Percentiles rank a stretch among this genome's conserved stretches.
Evolutionary conservation across 2,797 vertebrate genomes (phyloP).

Genomic region (Craterocephalus amniculus): DNA sequence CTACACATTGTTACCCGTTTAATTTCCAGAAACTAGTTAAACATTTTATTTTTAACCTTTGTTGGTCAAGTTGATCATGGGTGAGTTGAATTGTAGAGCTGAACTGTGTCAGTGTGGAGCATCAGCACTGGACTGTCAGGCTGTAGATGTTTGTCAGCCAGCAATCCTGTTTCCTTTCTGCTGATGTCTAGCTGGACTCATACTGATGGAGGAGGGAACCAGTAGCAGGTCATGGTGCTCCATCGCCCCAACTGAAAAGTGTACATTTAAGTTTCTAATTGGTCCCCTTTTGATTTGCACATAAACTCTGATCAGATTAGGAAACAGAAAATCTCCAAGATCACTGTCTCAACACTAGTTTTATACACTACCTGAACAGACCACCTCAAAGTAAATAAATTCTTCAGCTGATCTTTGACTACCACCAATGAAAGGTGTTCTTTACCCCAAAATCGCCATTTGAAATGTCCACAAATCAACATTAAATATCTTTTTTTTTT

Average conservation of each 20-base stretch:
- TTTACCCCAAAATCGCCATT: no score
- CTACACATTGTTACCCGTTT: no score
- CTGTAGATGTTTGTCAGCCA: conserved; percentile 16
- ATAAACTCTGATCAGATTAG: neutral
- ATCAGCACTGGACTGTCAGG: conserved; percentile 28
- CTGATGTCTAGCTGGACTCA: no score
- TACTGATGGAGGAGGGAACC: conserved; percentile 25
- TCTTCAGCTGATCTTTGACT: conserved; percentile 13
- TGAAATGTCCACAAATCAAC: no score
- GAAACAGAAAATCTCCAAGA: neutral
- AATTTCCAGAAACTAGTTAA: conserved; percentile 3
- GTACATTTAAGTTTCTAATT: conserved; percentile 20
- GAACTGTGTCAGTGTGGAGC: neutral
- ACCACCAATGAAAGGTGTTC: neutral
- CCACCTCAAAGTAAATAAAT: neutral
- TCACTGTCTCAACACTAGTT: neutral
- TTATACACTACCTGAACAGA: neutral
- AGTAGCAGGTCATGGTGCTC: conserved; percentile 51
- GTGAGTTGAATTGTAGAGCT: conserved; percentile 5
- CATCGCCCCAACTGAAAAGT: neutral
- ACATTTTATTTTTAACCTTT: no score
- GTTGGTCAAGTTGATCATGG: neutral
- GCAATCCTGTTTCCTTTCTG: conserved; percentile 40
- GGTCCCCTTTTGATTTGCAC: conserved; percentile 48
- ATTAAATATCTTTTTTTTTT: no score